Conservation (phyloP, 1,140 invertebrate species). For the Leptinotarsa lineolata region DNA sequence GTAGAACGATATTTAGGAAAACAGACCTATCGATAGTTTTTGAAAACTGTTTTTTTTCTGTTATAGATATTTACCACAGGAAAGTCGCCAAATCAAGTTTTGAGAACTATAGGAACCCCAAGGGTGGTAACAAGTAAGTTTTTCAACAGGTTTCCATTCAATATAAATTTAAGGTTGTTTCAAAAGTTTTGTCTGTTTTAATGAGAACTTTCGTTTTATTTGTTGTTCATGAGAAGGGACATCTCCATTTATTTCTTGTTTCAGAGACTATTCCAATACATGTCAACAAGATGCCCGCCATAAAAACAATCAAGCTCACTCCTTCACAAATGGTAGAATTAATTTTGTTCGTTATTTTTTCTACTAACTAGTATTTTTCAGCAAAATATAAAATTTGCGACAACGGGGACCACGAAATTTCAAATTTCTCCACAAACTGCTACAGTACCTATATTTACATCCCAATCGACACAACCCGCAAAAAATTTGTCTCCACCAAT, state of each 20-base stretch:
- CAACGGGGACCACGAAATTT: constrained; percentile 23
- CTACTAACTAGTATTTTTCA: constrained; percentile 29
- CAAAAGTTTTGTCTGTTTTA: no score
- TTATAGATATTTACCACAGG: constrained; percentile 46
- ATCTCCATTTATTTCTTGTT: constrained; percentile 17
- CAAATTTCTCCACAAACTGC: constrained; percentile 33
- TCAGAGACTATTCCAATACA: constrained; percentile 63
- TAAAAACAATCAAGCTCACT: constrained; percentile 65
- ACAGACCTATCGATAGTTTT: neutral
- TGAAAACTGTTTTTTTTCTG: constrained; percentile 26
- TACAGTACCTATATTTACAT: constrained; percentile 30
- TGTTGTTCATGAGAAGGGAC: no score
- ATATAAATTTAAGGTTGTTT: no score
- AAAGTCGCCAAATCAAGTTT: constrained; percentile 55
- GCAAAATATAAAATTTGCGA: constrained; percentile 49
- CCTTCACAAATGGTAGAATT: constrained; percentile 62
- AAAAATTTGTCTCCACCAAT: constrained; percentile 65
- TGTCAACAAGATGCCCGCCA: constrained; percentile 57
- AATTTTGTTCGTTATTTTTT: neutral
- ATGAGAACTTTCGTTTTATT: no score
- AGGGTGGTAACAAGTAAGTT: constrained; percentile 57
- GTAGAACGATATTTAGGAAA: neutral
- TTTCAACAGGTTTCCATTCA: neutral
- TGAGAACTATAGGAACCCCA: constrained; percentile 59
- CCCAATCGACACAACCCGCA: constrained; percentile 54